Base-by-base conservation (phyloP, 1,140 invertebrate species). In the Triops cancriformis region DNA sequence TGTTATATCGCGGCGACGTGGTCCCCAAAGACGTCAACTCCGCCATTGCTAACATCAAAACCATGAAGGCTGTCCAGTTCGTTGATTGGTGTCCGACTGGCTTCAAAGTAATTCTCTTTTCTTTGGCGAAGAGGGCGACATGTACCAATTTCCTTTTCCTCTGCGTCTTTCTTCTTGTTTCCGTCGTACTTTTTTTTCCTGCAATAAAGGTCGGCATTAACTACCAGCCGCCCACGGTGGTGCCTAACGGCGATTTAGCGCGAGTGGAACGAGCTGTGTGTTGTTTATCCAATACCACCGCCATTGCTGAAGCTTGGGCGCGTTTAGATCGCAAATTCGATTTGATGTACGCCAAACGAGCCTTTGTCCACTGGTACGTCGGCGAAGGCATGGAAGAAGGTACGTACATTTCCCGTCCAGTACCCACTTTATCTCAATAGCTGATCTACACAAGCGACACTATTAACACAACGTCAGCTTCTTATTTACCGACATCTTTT, bases 231-330 rank as follows among this genome's bases (percentile, higher is more conserved):
- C 92, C 92, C 12, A 93, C 92, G 80, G 91, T 92, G 31, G 92
- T 94, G 75, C 92, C 93, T 64, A 92, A 91, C 23, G 92, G 93
- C 73, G 93, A 94, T 85, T 84, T 94, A 78, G 91, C 90, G 76
- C 88, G 88, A 37, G 86, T 91, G 37, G 86, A 88, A 79, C 79
- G 90, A n/a, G 81, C 81, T 12, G 80, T 80, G 26, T 82, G 81
- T 75, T 80, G 78, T 77, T 73, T 82, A n/a, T 80, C 80, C 76
- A 82, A 80, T 79, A 82, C 84, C 9, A 85, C 84, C 1, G 87
- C 87, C 45, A 88, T 85, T 79, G 78, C 74, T 9, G 87, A 88
- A 79, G 86, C 86, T 27, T 88, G 87, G 87, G 84, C 82, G 28
- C 85, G 87, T 37, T 79, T 89, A 4, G 87, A 90, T 79, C 83